Conservation (phyloP, 2,797 vertebrate species). For the Falco rusticolus region DNA sequence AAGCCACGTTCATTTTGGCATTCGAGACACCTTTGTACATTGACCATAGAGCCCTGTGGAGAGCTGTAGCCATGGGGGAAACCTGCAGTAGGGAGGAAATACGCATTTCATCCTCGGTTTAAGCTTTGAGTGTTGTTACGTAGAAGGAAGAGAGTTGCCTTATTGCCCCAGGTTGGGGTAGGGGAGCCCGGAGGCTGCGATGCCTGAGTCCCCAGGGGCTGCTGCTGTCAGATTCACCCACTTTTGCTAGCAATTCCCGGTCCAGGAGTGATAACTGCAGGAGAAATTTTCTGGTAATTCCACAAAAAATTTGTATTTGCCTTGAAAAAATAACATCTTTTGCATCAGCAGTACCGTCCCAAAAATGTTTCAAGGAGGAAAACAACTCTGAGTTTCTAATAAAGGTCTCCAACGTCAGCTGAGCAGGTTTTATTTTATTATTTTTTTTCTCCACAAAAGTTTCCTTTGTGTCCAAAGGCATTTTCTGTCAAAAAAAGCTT, state of each 20-base stretch:
- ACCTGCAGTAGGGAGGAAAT: neutral
- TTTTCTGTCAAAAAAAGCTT: neutral
- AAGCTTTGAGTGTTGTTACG: neutral
- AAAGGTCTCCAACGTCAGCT: neutral
- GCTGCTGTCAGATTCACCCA: neutral
- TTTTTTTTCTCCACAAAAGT: neutral
- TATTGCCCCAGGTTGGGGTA: neutral
- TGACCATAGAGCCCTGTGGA: too few species aligned
- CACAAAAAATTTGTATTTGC: neutral
- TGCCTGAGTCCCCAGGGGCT: too few species aligned
- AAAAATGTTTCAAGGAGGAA: neutral
- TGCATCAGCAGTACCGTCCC: neutral
- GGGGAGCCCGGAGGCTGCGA: neutral
- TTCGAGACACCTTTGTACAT: neutral
- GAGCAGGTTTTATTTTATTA: neutral
- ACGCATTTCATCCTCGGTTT: neutral
- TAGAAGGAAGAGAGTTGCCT: neutral
- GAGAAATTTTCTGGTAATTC: neutral
- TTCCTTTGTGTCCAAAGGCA: neutral
- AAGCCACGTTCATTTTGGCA: neutral
- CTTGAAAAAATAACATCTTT: neutral
- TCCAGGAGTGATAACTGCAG: neutral
- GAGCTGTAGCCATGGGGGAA: neutral
- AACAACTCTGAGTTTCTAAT: neutral
- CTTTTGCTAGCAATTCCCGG: fast-evolving